Conservation (phyloP, 2,797 vertebrate genomes). For the Corythornis leucogaster region DNA sequence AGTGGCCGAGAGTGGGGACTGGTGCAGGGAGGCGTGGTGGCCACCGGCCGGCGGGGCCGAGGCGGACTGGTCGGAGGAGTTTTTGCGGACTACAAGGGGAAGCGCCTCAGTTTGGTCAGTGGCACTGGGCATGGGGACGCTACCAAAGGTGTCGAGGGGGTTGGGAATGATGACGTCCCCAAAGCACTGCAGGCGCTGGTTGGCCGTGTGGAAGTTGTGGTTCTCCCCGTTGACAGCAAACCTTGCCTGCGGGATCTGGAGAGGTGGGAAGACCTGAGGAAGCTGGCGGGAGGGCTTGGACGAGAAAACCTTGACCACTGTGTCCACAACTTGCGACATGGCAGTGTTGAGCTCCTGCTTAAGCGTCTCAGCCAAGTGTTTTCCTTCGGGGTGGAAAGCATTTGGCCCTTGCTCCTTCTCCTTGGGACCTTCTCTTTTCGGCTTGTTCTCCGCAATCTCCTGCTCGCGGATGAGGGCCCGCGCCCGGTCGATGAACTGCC, state of each 20-base stretch:
- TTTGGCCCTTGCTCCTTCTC: conserved; percentile 84
- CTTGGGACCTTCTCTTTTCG: conserved; percentile 86
- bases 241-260: conserved; percentile 91
- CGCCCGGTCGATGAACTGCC: conserved; percentile 92
- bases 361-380: conserved; percentile 94
- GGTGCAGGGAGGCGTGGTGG: conserved; percentile 92
- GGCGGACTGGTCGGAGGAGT: conserved; percentile 90
- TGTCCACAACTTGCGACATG: conserved; percentile 98
- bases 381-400: conserved; percentile 91
- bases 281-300: conserved; percentile 93
- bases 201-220: conserved; percentile 95
- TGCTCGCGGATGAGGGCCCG: conserved; percentile 92
- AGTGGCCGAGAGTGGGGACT: conserved; percentile 92
- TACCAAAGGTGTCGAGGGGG: conserved; percentile 91
- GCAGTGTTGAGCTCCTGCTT: conserved; percentile 98
- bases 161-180: conserved; percentile 98
- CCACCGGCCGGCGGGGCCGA: conserved; percentile 87
- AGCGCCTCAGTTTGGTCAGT: conserved; percentile 97
- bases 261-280: conserved; percentile 96
- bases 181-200: conserved; percentile 96
- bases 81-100: conserved; percentile 95
- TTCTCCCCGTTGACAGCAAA: conserved; percentile 93
- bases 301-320: conserved; percentile 95
- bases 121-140: conserved; percentile 86
- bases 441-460: conserved; percentile 87